Base-by-base conservation (phyloP, 2,888 invertebrate species). In the Philopedon plagiatum region DNA sequence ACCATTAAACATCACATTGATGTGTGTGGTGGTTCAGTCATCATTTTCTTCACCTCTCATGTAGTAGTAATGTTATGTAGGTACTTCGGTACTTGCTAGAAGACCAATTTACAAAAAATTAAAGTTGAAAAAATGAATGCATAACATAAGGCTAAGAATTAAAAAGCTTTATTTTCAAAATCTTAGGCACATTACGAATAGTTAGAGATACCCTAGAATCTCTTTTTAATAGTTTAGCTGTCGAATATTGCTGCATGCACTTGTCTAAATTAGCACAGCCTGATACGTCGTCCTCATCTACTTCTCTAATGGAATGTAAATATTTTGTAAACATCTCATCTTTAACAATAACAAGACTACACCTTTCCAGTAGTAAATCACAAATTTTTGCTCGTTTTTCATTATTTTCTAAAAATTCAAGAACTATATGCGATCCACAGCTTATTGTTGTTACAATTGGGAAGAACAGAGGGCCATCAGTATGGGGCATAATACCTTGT, bases 401-500 rank as follows among this genome's bases (percentile, higher is more conserved):
- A 63, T 85, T 81, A 56, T 83, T 87, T 80, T 90, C 87, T 75
- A 91, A 90, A 84, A 98, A 97, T 83, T 96, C 94, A 49, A 99
- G 87, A n/a, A 98, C 85, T 9, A 94, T 94, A 83, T 97, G 95
- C 0, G 97, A 95, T 0, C 97, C 97, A 78, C 97, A 91, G 56
- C 93, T 95, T 70, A 99, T 92, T 0, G 99, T 99, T 15, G 96
- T 93, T 65, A 99, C 94, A 11, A 93, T 93, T 0, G 98, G 98
- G 84, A 92, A 92, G 85, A 98, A 99, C 13, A 99, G 86, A 0
- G 96, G 94, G 0, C 99, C 99, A 87, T 99, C 99, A 21, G 94
- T 91, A 87, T 99, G 99, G 1, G 98, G 94, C 94, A 99, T 94
- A 73, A 99, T 98, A 11, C 99, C 99, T 86, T 99, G 97, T 0